A percentile compares a stretch with the other conserved stretches of the same genome.
Evolutionary conservation across 92 coral and sea anemone species (phyloP).

Genomic region (Siderastrea radians): DNA sequence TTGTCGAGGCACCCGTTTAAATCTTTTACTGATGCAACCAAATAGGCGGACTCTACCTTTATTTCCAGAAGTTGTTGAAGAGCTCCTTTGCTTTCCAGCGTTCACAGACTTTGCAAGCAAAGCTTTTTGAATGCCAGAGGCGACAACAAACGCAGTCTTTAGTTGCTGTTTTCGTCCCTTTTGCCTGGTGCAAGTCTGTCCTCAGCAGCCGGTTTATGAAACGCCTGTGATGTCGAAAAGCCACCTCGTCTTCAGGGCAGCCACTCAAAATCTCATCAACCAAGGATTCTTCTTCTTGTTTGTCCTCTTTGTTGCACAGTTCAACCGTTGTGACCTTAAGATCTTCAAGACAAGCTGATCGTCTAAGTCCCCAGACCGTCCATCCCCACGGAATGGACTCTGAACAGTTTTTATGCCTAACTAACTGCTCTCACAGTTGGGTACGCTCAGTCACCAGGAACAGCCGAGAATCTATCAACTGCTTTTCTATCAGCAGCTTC

Average conservation of each 20-base stretch:
- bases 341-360: conserved; percentile 78
- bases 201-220: conserved; percentile 65
- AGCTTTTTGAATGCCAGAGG: conserved; percentile 35
- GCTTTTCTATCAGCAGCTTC: conserved; percentile 36
- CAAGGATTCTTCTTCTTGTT: conserved; percentile 21
- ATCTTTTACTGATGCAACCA: neutral
- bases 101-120: conserved; percentile 16
- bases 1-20: neutral
- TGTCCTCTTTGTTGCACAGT: neutral
- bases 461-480: conserved; percentile 27
- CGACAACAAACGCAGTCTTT: neutral
- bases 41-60: neutral
- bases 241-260: conserved; percentile 67
- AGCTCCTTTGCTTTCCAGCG: conserved; percentile 27
- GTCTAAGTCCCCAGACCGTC: conserved; percentile 73
- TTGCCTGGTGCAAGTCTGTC: neutral
- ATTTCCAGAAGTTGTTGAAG: conserved; percentile 35
- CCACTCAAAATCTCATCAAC: conserved; percentile 20
- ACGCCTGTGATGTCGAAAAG: conserved; percentile 65
- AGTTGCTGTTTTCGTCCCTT: neutral
- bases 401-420: neutral
- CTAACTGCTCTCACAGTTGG: conserved; percentile 19
- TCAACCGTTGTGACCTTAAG: too few relatives aligned
- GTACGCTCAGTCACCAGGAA: conserved; percentile 58
- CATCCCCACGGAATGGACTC: conserved; percentile 62